These are phyloP conservation scores for Xenopus borealis DNA, from an alignment of 2,113 vertebrate species.

Conservation along the genomic window DNA sequence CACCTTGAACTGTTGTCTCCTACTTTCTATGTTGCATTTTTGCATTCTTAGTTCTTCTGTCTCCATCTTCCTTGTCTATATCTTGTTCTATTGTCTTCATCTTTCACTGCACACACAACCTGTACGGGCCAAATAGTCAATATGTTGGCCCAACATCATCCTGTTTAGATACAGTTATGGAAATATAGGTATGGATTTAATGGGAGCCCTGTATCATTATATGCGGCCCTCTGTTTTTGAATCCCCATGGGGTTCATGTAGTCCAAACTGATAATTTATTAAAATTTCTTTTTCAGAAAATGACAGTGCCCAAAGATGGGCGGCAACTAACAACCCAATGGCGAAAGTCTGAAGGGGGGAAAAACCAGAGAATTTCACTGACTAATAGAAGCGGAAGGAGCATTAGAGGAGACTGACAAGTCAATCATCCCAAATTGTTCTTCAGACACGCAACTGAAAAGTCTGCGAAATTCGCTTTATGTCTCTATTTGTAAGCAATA, in stretches of 20 bases:
- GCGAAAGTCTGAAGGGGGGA: not conserved
- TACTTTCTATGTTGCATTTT: too few species aligned
- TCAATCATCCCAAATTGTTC: not conserved
- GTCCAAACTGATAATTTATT: constrained; percentile 1
- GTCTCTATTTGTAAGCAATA: constrained; percentile 61
- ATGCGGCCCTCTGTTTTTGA: too few species aligned
- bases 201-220: too few species aligned
- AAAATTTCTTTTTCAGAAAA: constrained; percentile 38
- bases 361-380: not conserved
- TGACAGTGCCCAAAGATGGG: constrained; percentile 65
- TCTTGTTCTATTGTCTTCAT: not conserved
- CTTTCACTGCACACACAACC: not conserved
- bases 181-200: too few species aligned
- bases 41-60: too few species aligned
- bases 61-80: too few species aligned
- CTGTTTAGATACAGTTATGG: too few species aligned
- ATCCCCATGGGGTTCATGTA: too few species aligned
- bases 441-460: not conserved
- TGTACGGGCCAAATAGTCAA: too few species aligned
- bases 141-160: too few species aligned
- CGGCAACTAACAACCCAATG: constrained; percentile 44
- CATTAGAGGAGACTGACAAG: constrained; percentile 8
- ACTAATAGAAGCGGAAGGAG: constrained; percentile 8
- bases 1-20: too few species aligned
- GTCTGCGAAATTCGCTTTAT: constrained; percentile 9